These are phyloP conservation scores for Ursus arctos DNA, from an alignment of 2,113 vertebrate genomes.

Conservation along the genomic window DNA sequence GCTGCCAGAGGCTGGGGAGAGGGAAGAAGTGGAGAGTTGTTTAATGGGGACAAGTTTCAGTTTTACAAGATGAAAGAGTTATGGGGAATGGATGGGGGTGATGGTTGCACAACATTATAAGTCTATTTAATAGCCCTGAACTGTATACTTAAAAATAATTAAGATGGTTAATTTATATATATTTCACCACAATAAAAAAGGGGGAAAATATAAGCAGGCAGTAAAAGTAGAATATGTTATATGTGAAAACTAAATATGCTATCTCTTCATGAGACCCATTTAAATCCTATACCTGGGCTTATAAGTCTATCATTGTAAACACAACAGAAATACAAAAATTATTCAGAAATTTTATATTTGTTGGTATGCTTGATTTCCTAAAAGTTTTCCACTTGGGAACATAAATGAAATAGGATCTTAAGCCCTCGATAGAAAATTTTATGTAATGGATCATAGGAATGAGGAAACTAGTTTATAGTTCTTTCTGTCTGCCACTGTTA, in stretches of 20 bases:
- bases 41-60: not conserved
- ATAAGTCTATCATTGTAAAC: constrained; percentile 52
- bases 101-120: not conserved
- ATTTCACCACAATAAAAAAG: not conserved
- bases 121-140: not conserved
- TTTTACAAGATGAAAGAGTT: not conserved
- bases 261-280: not conserved
- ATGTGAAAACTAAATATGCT: constrained; percentile 11
- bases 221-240: constrained; percentile 41
- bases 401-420: constrained; percentile 51
- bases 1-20: not conserved
- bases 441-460: not conserved
- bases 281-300: not conserved
- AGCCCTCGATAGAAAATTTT: not conserved
- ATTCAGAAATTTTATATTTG: constrained; percentile 2
- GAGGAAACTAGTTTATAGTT: not conserved
- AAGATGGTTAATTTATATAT: not conserved
- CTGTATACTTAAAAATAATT: not conserved
- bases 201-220: not conserved
- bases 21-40: not conserved
- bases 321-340: constrained; percentile 20
- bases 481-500: not conserved
- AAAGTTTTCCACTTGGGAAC: constrained; percentile 15
- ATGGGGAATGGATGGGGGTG: not conserved
- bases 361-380: constrained; percentile 13